These are phyloP conservation scores for Ammospiza caudacuta DNA, from an alignment of 2,113 vertebrate species.

Conservation along the genomic window DNA sequence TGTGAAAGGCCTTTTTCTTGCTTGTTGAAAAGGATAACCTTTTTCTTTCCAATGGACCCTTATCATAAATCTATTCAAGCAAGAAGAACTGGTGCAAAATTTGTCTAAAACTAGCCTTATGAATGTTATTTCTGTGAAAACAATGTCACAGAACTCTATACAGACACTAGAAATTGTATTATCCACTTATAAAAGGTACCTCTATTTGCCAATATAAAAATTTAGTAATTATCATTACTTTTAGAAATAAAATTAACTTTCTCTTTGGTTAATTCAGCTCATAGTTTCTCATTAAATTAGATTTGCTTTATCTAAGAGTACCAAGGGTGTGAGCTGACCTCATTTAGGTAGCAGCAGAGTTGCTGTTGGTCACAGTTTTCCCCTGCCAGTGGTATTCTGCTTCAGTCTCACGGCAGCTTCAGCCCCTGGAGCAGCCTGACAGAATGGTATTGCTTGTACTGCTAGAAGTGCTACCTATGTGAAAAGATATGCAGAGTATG, in stretches of 20 bases:
- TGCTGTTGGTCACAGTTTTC: rapidly evolving
- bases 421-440: not conserved
- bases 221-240: not conserved
- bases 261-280: not conserved
- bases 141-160: not conserved
- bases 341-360: not conserved
- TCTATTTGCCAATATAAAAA: not conserved
- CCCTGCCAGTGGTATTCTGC: not conserved
- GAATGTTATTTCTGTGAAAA: not conserved
- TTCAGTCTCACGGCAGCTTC: not conserved
- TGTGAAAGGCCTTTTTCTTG: not conserved
- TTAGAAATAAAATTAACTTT: not conserved
- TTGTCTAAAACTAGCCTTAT: not conserved
- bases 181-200: not conserved
- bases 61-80: not conserved
- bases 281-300: not conserved
- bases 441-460: not conserved
- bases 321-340: not conserved
- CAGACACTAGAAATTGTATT: not conserved
- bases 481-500: not conserved
- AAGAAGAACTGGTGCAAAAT: not conserved
- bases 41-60: not conserved
- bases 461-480: not conserved
- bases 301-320: not conserved
- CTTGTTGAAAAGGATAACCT: not conserved